Base-by-base conservation (phyloP, 2,113 vertebrate genomes). In the Procavia capensis region DNA sequence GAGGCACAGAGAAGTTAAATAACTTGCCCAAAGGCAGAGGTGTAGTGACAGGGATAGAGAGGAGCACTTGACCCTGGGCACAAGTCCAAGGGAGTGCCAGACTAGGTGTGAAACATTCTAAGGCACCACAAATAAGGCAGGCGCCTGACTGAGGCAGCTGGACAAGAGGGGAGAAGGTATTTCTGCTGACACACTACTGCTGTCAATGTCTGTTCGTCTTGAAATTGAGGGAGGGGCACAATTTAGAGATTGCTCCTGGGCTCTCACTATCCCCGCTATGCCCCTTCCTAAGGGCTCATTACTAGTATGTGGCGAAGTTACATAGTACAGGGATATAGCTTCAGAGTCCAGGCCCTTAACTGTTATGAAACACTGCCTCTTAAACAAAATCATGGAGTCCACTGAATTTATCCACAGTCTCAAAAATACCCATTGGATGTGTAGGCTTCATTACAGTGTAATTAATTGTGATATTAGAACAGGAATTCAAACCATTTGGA, bases 351-450 rank as follows among this genome's bases (percentile, higher is more conserved):
- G 3, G 22, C 66, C 72, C 36, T 66, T 84, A 90, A 75, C 19
- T 34, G 25, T 74, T 74, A 74, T 74, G n/a, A 39, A 24, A 74
- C 22, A 79, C 17, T 80, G 43, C 20, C 5, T 91, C 16, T 88
- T 81, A 57, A 92, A 84, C 81, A 5, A 88, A 85, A 95, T 84
- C 54, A 79, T 90, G 41, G 66, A 6, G 2, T 2, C 31, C 84
- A 85, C 0, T 93, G 41, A 17, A 72, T 85, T 94, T 97, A 79
- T 74, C n/a, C 54, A 86, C 68, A 70, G 41, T 3, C 17, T 93
- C 31, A 86, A 86, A 90, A 96, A 83, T 83, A 63, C 24, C 47
- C 76, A 63, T 20, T 91, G 24, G n/a, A 20, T 84, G 36, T 95
- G 63, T 75, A 86, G 50, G 64, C 74, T n/a, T 93, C 72, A 47